These are phyloP conservation scores for Leptinotarsa defecta DNA, from an alignment of 1,140 invertebrate species.

Conservation along the genomic window DNA sequence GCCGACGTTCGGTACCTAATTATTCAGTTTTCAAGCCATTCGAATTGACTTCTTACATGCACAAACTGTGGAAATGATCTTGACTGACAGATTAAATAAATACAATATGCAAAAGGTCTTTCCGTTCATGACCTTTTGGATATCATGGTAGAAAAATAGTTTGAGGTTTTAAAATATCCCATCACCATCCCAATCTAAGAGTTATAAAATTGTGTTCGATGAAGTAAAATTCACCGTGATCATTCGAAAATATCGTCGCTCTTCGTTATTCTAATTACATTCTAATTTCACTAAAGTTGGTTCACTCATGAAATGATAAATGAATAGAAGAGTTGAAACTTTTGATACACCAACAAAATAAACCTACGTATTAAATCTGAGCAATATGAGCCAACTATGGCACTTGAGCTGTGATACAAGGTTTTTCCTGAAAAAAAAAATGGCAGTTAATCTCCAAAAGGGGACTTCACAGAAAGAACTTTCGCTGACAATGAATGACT, in stretches of 20 bases:
- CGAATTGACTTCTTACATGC: too few species aligned
- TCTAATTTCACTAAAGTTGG: background rate
- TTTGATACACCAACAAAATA: background rate
- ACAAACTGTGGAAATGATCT: too few species aligned
- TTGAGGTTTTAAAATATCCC: constrained; percentile 32
- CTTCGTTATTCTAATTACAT: background rate
- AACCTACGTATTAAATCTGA: constrained; percentile 28
- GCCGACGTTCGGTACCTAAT: too few species aligned
- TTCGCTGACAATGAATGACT: too few species aligned
- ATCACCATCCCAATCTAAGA: constrained; percentile 33
- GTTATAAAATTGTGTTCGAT: constrained; percentile 3
- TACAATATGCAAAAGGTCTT: too few species aligned
- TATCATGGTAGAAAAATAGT: background rate
- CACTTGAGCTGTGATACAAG: constrained; percentile 34
- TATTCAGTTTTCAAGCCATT: too few species aligned
- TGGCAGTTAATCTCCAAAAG: constrained; percentile 29
- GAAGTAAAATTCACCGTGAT: background rate
- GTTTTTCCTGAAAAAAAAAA: constrained; percentile 17
- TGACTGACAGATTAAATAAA: too few species aligned
- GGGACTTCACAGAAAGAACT: background rate
- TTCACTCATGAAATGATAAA: background rate
- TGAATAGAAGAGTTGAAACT: background rate
- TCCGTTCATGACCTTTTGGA: too few species aligned
- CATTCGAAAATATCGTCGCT: background rate
- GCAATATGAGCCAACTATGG: constrained; percentile 37